Evolutionary conservation across 2,888 invertebrate species (phyloP), one percentile per base, ranked within the genome.

Genomic region (Hyalella azteca): DNA sequence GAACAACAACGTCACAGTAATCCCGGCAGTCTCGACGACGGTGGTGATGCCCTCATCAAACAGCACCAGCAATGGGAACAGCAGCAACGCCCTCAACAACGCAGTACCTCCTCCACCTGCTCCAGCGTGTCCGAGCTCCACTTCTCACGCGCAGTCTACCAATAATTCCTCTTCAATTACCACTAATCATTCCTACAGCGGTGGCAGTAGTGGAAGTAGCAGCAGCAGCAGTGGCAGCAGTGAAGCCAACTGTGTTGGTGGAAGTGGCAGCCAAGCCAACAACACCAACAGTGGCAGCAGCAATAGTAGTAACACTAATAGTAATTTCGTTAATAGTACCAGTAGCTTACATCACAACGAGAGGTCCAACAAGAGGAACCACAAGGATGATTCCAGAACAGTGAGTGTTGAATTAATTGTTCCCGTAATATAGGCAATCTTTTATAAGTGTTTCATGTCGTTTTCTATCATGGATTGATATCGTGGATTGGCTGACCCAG

Each of bases 1-100:
- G 49, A 94, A 94, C 88, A 93, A 94, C 60, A 45, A 45, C 22
- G 45, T 29, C 59, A 45, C 77, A 36, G 54, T 66, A 2, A 22
- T 48, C 26, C 29, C 41, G 41, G 45, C 77, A 15, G 13, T 59
- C 15, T n/a, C 80, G 9, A 22, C 59, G 19, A 54, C 76, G 9
- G 39, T 45, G 15, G 73, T 41, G 45, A 11, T 73, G 15, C n/a
- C 77, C 54, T 39, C 79, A 19, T 39, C 54, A 54, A 59, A 36
- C 76, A 66, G 39, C 79, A 40, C 48, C 50, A 32, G 32, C 79
- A 54, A 76, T 41, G 60, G 40, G 45, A 66, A 39, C 80, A 48
- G 49, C 77, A 32, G 9, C 77, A 66, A 66, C 78, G 48, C 78
- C n/a, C n/a, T n/a, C n/a, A n/a, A n/a, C n/a, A n/a, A n/a, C n/a